Percentiles rank a stretch among this genome's conserved stretches.
Evolutionary conservation across 2,797 vertebrate genomes (phyloP).

Genomic region (Macropus fuliginosus): DNA sequence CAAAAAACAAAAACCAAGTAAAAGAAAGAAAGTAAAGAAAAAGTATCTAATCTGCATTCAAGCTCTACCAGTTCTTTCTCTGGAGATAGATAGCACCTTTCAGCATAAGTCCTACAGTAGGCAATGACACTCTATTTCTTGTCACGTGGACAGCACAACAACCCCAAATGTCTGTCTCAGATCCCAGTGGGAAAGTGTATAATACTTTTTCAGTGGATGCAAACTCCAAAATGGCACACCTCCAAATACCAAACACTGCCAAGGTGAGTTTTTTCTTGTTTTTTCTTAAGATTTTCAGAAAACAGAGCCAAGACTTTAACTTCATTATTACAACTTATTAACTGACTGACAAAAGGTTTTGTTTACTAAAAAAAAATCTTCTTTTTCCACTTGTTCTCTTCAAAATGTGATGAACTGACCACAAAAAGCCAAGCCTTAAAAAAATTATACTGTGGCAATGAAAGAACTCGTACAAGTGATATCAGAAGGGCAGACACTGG

Average conservation of each 20-base stretch:
- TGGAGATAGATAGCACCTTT: too few relatives aligned
- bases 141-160: slow-evolving; percentile 75
- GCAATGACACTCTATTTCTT: slow-evolving; percentile 86
- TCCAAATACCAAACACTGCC: slow-evolving; percentile 83
- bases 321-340: neutral
- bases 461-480: neutral
- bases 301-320: slow-evolving; percentile 19
- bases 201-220: slow-evolving; percentile 57
- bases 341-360: slow-evolving; percentile 24
- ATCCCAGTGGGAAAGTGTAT: slow-evolving; percentile 82
- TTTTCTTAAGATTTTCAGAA: slow-evolving; percentile 38
- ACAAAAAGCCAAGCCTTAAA: neutral
- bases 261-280: slow-evolving; percentile 78
- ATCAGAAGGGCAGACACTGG: neutral
- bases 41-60: too few relatives aligned
- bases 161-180: slow-evolving; percentile 72
- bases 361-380: neutral
- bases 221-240: slow-evolving; percentile 69
- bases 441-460: neutral
- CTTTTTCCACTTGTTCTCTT: neutral
- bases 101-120: slow-evolving; percentile 74
- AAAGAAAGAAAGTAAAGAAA: too few relatives aligned
- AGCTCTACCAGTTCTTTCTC: too few relatives aligned
- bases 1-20: too few relatives aligned
- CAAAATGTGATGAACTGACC: neutral